These are phyloP conservation scores for Phainopepla nitens DNA, from an alignment of 2,113 vertebrate species.

Conservation along the genomic window DNA sequence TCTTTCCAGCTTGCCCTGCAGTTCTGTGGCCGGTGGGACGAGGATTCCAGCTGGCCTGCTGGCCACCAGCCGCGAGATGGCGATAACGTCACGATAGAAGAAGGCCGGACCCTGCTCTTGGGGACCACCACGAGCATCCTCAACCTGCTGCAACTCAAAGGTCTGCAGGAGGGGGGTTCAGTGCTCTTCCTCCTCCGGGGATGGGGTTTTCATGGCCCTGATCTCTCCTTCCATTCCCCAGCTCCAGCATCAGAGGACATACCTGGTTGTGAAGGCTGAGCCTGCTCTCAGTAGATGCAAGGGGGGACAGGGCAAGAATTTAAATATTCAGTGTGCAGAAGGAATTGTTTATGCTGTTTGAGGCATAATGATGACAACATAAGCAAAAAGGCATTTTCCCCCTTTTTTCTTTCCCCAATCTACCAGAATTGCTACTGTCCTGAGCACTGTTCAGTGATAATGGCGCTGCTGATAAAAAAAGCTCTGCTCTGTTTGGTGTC, in stretches of 20 bases:
- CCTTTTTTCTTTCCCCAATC: not conserved
- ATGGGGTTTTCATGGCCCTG: not conserved
- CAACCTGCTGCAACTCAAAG: constrained; percentile 71
- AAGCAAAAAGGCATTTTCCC: not conserved
- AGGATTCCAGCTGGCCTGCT: constrained; percentile 66
- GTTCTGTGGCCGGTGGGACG: constrained; percentile 64
- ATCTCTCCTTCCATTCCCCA: not conserved
- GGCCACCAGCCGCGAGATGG: constrained; percentile 76
- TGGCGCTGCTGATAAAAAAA: not conserved
- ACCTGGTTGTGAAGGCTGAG: not conserved
- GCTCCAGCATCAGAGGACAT: not conserved
- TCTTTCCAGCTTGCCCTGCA: not conserved
- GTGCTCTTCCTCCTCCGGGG: not conserved
- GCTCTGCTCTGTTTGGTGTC: not conserved
- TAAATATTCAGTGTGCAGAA: not conserved
- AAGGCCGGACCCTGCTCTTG: constrained; percentile 45
- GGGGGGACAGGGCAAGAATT: not conserved
- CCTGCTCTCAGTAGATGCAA: not conserved
- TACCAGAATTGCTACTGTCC: not conserved
- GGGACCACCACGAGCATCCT: constrained; percentile 57
- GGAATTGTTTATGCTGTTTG: not conserved
- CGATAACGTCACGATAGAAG: constrained; percentile 78
- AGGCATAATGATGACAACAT: not conserved
- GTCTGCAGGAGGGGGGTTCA: constrained; percentile 20
- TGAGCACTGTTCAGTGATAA: not conserved